Conservation (phyloP, 2,888 invertebrate genomes). For the Pterobdella sp. region DNA sequence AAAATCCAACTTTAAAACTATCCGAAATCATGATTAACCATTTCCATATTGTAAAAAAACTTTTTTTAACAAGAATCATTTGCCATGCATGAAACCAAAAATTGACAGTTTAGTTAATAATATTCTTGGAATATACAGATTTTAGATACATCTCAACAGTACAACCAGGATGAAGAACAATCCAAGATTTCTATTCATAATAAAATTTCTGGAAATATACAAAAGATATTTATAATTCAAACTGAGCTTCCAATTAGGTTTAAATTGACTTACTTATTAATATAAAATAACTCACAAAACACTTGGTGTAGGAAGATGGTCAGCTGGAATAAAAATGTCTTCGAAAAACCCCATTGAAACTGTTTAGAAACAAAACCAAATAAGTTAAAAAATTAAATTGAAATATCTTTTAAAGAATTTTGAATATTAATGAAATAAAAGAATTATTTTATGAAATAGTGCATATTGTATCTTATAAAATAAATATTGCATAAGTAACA, state of each 20-base stretch:
- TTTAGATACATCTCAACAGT: too few species aligned
- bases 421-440: not conserved
- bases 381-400: not conserved
- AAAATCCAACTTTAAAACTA: too few species aligned
- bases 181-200: not conserved
- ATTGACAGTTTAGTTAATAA: too few species aligned
- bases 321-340: slow-evolving; percentile 85
- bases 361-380: slow-evolving; percentile 51
- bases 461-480: not conserved
- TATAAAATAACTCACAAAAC: slow-evolving; percentile 31
- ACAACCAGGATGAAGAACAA: too few species aligned
- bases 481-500: slow-evolving; percentile 23
- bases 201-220: not conserved
- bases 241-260: not conserved
- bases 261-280: too few species aligned
- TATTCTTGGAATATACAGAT: too few species aligned
- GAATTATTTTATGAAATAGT: not conserved
- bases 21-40: too few species aligned
- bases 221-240: not conserved
- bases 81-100: too few species aligned
- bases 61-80: too few species aligned
- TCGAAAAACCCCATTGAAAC: slow-evolving; percentile 81
- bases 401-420: not conserved
- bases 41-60: too few species aligned
- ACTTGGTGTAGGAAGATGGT: slow-evolving; percentile 76